Evolutionary conservation across 2,888 invertebrate species (phyloP).

Genomic region (Plebejus argus): DNA sequence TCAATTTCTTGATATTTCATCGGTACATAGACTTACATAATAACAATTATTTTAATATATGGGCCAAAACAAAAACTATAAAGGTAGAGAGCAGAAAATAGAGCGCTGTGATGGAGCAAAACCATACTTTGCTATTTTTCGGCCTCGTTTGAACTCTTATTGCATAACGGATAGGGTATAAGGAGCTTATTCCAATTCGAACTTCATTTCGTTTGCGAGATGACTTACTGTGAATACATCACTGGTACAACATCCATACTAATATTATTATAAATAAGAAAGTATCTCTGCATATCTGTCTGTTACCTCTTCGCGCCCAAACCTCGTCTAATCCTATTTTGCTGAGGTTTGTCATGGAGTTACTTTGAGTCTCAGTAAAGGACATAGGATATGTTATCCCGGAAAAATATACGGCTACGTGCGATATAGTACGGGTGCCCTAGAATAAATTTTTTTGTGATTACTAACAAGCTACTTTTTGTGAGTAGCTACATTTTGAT

Average conservation of each 20-base stretch:
- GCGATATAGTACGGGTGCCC: too few species aligned
- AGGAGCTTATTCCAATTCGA: neutral
- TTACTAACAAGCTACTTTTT: too few species aligned
- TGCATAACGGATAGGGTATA: neutral
- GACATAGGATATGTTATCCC: too few species aligned
- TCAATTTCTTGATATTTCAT: neutral
- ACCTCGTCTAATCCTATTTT: too few species aligned
- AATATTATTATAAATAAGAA: neutral
- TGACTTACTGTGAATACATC: neutral
- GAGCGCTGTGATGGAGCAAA: too few species aligned
- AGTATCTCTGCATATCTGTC: too few species aligned
- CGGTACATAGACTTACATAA: neutral
- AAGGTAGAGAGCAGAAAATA: neutral
- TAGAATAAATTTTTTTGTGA: too few species aligned
- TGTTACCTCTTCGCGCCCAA: too few species aligned
- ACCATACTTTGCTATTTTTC: neutral
- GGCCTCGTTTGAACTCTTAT: neutral
- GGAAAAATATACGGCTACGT: too few species aligned
- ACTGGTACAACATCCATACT: neutral
- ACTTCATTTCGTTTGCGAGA: neutral
- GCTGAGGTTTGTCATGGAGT: too few species aligned
- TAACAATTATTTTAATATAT: neutral
- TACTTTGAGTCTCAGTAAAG: too few species aligned
- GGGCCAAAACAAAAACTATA: neutral
- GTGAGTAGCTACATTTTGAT: too few species aligned